Conservation (phyloP, 1,140 invertebrate genomes). For the Trinorchestia longiramus region DNA sequence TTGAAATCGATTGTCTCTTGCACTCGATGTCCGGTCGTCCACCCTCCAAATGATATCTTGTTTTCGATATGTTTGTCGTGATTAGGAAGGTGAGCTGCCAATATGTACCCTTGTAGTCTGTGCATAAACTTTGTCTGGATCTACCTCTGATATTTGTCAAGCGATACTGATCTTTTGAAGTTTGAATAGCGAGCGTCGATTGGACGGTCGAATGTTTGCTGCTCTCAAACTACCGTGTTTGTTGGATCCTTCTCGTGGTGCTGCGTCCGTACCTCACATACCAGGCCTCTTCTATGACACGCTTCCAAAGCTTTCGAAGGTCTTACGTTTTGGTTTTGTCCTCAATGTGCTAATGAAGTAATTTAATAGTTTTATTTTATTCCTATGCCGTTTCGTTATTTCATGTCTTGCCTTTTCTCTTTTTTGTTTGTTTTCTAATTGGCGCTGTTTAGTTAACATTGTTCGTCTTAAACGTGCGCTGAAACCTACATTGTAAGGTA, state of each 20-base stretch:
- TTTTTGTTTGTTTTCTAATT: neutral
- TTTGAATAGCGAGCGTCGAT: constrained; percentile 6
- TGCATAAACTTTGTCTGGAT: neutral
- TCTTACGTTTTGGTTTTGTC: neutral
- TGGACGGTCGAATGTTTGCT: neutral
- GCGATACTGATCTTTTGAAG: neutral
- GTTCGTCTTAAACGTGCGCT: neutral
- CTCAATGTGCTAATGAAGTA: neutral
- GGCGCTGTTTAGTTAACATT: neutral
- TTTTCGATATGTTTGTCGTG: neutral
- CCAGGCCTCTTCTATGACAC: neutral
- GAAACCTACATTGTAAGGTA: neutral
- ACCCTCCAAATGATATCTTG: neutral
- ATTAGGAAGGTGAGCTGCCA: neutral
- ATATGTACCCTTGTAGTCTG: neutral
- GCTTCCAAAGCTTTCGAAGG: neutral
- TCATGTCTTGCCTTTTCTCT: neutral
- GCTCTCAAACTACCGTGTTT: constrained; percentile 45
- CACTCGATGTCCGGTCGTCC: neutral
- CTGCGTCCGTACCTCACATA: neutral
- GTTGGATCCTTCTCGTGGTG: neutral
- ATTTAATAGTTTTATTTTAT: neutral
- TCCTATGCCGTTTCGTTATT: neutral
- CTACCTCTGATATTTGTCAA: constrained; percentile 31
- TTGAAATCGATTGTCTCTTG: neutral